Percentiles rank a stretch among this genome's conserved stretches.
These are phyloP conservation scores for Ostrea edulis DNA, from an alignment of 1,140 invertebrate genomes.

Conservation along the genomic window DNA sequence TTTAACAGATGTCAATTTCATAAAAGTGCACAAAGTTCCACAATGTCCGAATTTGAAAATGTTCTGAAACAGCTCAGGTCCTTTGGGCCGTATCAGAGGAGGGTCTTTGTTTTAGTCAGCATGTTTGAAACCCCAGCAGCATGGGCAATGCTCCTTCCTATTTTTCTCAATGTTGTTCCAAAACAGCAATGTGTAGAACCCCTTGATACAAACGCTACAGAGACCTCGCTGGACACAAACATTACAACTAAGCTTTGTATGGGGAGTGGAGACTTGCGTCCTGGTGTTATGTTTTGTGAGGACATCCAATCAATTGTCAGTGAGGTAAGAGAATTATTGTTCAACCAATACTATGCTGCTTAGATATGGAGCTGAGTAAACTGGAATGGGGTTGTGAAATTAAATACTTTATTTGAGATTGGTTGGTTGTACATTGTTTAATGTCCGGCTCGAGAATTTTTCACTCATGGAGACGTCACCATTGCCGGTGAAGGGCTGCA, in stretches of 20 bases:
- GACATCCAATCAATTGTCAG: conserved; percentile 65
- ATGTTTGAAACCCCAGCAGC: conserved; percentile 72
- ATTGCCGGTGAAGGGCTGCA: no score
- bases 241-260: conserved; percentile 10
- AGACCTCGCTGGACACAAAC: neutral
- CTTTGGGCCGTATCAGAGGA: conserved; percentile 71
- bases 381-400: no score
- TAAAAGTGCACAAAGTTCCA: neutral
- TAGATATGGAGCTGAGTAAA: no score
- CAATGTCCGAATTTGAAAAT: conserved; percentile 70
- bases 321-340: conserved; percentile 60
- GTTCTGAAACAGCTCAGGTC: conserved; percentile 66
- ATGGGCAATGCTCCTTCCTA: conserved; percentile 73
- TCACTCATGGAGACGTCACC: no score
- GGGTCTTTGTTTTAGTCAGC: conserved; percentile 72
- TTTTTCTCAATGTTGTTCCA: conserved; percentile 65
- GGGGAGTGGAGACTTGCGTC: conserved; percentile 45
- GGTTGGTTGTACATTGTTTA: no score
- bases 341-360: no score
- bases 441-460: no score
- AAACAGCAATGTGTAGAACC: conserved; percentile 38
- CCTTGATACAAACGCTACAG: neutral
- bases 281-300: conserved; percentile 44
- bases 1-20: no score
- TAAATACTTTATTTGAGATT: no score